Conservation (phyloP, 2,797 vertebrate genomes). For the Podarcis siculus region DNA sequence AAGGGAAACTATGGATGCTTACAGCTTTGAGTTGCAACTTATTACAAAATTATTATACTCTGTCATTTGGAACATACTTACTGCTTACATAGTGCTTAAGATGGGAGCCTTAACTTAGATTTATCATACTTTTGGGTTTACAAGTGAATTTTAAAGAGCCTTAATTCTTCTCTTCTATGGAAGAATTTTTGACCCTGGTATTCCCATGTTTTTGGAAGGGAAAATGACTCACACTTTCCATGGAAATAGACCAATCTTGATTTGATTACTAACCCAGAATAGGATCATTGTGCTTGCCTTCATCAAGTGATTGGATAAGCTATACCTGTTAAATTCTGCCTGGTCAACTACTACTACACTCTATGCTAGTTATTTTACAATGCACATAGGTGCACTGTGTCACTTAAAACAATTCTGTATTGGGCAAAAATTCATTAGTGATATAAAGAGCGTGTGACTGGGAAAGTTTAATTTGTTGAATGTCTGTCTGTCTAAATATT, state of each 20-base stretch:
- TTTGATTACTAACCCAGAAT: neutral
- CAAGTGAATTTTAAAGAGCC: neutral
- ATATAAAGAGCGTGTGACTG: neutral
- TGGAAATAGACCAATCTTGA: neutral
- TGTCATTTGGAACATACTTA: neutral
- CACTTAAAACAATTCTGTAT: too few relatives aligned
- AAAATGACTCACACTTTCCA: neutral
- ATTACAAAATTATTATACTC: neutral
- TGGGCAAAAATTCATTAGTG: neutral
- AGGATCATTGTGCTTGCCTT: neutral
- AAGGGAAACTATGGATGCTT: too few relatives aligned
- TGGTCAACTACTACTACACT: neutral
- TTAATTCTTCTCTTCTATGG: neutral
- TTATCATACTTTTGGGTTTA: neutral
- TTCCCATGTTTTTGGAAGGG: neutral
- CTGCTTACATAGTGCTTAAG: neutral
- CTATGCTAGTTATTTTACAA: neutral
- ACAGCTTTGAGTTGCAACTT: too few relatives aligned
- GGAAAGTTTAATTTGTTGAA: neutral
- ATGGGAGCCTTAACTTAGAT: neutral
- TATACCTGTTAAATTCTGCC: neutral
- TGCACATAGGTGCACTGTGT: neutral
- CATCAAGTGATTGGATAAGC: neutral
- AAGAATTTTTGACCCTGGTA: neutral
- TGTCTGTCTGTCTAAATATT: neutral